These are phyloP conservation scores for Mustelus asterias DNA, from an alignment of 2,113 vertebrate genomes.

Conservation along the genomic window DNA sequence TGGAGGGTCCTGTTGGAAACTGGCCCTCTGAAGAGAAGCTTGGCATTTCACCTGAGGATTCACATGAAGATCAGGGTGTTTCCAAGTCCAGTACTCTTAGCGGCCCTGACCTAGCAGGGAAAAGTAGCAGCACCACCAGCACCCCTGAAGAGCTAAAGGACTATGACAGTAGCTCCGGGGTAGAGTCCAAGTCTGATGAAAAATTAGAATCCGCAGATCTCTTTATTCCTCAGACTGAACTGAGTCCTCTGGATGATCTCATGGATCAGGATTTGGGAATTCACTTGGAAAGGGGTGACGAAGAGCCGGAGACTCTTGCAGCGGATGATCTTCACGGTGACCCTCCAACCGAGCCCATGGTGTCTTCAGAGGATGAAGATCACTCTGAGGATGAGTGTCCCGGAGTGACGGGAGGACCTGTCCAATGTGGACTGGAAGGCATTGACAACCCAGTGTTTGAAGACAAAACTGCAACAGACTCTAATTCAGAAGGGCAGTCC, in stretches of 20 bases:
- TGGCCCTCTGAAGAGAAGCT: too few relatives aligned
- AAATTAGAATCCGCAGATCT: constrained; percentile 53
- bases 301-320: constrained; percentile 56
- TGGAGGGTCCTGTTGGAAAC: neutral
- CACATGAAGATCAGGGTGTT: constrained; percentile 41
- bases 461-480: constrained; percentile 1
- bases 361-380: constrained; percentile 45
- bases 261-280: constrained; percentile 69
- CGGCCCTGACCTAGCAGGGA: constrained; percentile 62
- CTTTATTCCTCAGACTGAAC: constrained; percentile 38
- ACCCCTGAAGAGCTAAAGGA: constrained; percentile 63
- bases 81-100: constrained; percentile 61
- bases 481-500: constrained; percentile 44
- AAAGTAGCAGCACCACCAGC: constrained; percentile 68
- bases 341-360: constrained; percentile 49
- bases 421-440: neutral
- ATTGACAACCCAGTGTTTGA: constrained; percentile 42
- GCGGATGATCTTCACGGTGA: constrained; percentile 55
- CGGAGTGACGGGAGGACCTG: constrained; percentile 53
- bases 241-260: constrained; percentile 46
- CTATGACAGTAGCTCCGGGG: constrained; percentile 62
- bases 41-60: neutral
- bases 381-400: constrained; percentile 58
- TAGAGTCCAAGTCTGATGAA: constrained; percentile 56
- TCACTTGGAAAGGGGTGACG: constrained; percentile 56